Evolutionary conservation across 2,797 vertebrate species (phyloP).

Genomic region (Cyprinella venusta): DNA sequence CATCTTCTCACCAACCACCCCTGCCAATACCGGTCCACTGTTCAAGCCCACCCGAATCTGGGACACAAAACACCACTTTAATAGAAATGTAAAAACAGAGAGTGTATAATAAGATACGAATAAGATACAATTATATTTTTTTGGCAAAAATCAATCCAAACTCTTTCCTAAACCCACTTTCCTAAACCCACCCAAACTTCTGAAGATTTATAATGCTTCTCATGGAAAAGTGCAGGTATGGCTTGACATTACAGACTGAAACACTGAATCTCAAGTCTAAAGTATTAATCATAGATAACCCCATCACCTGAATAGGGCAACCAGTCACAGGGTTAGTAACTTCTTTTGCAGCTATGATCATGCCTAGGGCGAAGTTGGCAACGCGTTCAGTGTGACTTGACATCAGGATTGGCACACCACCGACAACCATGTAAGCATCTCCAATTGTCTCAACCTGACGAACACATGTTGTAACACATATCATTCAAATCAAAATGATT

Average conservation of each 20-base stretch:
- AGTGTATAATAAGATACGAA: neutral
- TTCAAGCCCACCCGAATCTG: conserved; percentile 80
- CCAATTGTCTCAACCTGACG: conserved; percentile 78
- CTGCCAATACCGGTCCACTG: conserved; percentile 76
- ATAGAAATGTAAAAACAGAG: neutral
- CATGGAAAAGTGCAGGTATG: neutral
- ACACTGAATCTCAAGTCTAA: neutral
- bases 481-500: neutral
- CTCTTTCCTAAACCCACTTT: neutral
- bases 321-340: conserved; percentile 80
- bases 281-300: conserved; percentile 1
- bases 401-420: conserved; percentile 80
- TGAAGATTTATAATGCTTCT: neutral
- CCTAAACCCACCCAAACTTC: neutral
- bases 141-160: neutral
- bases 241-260: neutral
- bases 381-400: conserved; percentile 80
- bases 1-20: conserved; percentile 81
- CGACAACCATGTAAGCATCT: conserved; percentile 84
- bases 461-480: neutral
- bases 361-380: conserved; percentile 82
- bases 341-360: conserved; percentile 79
- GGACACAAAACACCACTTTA: neutral
- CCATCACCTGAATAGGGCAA: conserved; percentile 77
- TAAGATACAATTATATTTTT: no score